Base-by-base conservation (phyloP, 1,140 invertebrate species). In the Drosophila orosa region DNA sequence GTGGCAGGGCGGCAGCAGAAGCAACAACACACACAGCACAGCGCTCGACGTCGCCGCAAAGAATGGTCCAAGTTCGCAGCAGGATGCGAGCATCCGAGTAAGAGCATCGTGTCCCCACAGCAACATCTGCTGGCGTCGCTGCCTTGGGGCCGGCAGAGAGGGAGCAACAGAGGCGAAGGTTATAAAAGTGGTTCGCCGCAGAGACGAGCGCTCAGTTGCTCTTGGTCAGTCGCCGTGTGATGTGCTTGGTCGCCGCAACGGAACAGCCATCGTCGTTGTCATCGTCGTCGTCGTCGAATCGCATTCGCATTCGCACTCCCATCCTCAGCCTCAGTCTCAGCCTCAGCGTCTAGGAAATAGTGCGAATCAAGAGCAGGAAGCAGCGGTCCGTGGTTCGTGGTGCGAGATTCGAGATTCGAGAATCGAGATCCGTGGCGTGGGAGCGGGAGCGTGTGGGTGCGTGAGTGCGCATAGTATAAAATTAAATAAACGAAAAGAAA, bases 391-490 rank as follows among this genome's bases (percentile, higher is more conserved):
- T 42, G 58, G 58, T 50, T 10, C 55, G 33, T 33, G 39, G 35
- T 50, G 31, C 62, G 31, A 42, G 37, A 33, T 33, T 31, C 27
- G 17, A 62, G 35, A 24, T 12, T 25, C 31, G 15, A 63, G 40
- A 29, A 19, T 35, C 45, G 35, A 40, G 45, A 33, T 54, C 33
- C 62, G 65, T 55, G 57, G 44, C 47, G 57, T 52, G 44, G 55
- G 22, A 44, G 55, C 24, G 55, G 55, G 50, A 37, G 50, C 50
- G 63, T 67, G 81, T 78, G 81, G 82, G 82, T 86, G 82, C 82
- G 82, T 87, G 83, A 86, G 82, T 86, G 82, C 83, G 82, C 82
- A 86, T 87, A 86, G 82, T 86, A 86, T 86, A 87, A 87, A 86
- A 87, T 87, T 78, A 86, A 86, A 86, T 78, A 82, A 86, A 78